phyloP scores from a whole-genome alignment of 2,888 invertebrate species.

The Ormyrus nitidulus region DNA sequence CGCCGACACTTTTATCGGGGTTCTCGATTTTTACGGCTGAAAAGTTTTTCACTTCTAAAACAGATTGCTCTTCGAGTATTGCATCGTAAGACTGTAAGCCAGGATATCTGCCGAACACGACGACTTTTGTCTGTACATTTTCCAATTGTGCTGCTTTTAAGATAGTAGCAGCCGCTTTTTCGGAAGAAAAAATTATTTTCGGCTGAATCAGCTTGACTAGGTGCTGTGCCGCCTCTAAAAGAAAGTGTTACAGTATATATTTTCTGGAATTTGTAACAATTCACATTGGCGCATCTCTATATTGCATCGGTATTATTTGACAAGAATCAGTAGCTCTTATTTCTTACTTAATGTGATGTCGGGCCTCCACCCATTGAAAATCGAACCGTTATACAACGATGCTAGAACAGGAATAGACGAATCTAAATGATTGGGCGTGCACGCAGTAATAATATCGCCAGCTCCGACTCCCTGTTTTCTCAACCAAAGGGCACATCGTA shows the following conservation, averaged over 20 bases:
- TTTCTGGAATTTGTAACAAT: no score
- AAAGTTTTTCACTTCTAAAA: constrained; percentile 23
- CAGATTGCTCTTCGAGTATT: background rate
- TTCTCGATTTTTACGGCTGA: constrained; percentile 1
- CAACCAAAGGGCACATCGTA: constrained; percentile 68
- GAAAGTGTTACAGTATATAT: background rate
- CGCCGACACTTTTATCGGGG: constrained; percentile 51
- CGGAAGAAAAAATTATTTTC: constrained; percentile 64
- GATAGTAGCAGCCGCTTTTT: constrained; percentile 26
- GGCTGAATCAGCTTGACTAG: constrained; percentile 61
- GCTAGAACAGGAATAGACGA: constrained; percentile 63
- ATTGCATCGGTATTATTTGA: no score
- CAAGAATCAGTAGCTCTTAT: no score
- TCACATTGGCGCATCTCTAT: no score
- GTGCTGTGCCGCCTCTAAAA: constrained; percentile 61
- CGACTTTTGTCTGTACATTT: constrained; percentile 47
- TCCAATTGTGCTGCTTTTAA: constrained; percentile 56
- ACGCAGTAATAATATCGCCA: constrained; percentile 63
- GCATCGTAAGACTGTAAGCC: constrained; percentile 39
- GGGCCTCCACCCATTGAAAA: constrained; percentile 64
- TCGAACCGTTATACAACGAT: constrained; percentile 61
- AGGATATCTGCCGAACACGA: constrained; percentile 47
- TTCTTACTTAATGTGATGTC: constrained; percentile 60
- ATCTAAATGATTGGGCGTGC: constrained; percentile 64
- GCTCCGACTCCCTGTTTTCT: constrained; percentile 60